Conservation (phyloP, 2,113 vertebrate genomes). For the Ptilorrhoa leucosticta region DNA sequence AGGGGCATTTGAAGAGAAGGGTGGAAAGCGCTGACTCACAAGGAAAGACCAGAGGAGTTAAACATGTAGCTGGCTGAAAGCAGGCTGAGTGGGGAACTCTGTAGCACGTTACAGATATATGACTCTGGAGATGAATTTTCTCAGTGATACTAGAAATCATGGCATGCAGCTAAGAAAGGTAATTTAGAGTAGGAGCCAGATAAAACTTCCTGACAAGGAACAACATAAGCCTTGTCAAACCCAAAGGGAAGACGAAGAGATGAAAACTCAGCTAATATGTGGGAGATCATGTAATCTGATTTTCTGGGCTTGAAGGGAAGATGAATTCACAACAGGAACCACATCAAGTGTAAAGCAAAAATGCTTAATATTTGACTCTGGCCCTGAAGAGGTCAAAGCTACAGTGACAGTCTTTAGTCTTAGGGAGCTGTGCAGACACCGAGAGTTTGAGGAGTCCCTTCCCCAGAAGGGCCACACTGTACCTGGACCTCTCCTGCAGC, state of each 20-base stretch:
- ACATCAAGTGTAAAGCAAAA: background rate
- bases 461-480: background rate
- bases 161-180: background rate
- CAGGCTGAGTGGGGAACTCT: conserved; percentile 37
- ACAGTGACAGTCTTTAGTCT: background rate
- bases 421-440: background rate
- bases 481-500: background rate
- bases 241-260: background rate
- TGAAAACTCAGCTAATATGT: background rate
- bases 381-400: background rate
- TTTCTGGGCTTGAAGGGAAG: background rate
- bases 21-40: background rate
- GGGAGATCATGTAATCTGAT: background rate
- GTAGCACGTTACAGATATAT: conserved; percentile 26
- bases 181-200: conserved; percentile 4
- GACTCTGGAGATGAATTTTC: conserved; percentile 26
- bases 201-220: conserved; percentile 29
- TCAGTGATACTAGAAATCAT: conserved; percentile 11
- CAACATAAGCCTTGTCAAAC: background rate
- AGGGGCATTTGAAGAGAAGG: background rate
- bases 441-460: background rate
- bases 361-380: background rate
- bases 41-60: background rate
- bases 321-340: background rate
- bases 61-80: conserved; percentile 17